Conservation (phyloP, 2,113 vertebrate genomes). For the Carollia perspicillata region DNA sequence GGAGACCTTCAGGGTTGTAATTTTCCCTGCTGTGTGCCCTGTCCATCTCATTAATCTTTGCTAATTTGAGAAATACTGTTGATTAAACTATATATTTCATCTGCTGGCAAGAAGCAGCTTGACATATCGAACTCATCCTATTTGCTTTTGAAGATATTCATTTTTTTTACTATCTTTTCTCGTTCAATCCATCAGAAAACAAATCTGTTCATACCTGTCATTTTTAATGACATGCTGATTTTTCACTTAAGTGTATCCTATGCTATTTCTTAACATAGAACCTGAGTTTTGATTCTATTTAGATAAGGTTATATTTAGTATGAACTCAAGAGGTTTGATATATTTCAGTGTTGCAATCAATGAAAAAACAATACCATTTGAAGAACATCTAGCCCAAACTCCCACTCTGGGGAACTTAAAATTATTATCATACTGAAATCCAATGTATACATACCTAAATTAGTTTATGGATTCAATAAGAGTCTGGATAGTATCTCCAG, state of each 20-base stretch:
- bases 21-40: background rate
- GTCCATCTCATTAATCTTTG: constrained; percentile 7
- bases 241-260: background rate
- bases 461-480: background rate
- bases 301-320: background rate
- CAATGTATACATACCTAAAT: background rate
- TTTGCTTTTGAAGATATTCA: background rate
- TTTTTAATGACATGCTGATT: background rate
- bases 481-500: background rate
- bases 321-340: background rate
- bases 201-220: background rate
- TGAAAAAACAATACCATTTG: background rate
- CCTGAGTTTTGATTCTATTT: background rate
- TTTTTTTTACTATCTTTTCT: background rate
- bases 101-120: background rate
- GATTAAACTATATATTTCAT: background rate
- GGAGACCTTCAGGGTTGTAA: background rate
- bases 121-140: background rate
- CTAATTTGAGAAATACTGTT: constrained; percentile 26
- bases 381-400: background rate
- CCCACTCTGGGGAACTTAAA: background rate
- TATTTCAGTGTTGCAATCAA: background rate
- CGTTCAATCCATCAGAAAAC: background rate
- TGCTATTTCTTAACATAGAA: background rate
- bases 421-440: background rate